Percentiles rank a stretch among this genome's conserved stretches.
Conservation (phyloP, 2,888 invertebrate genomes). For the Serripes groenlandicus region DNA sequence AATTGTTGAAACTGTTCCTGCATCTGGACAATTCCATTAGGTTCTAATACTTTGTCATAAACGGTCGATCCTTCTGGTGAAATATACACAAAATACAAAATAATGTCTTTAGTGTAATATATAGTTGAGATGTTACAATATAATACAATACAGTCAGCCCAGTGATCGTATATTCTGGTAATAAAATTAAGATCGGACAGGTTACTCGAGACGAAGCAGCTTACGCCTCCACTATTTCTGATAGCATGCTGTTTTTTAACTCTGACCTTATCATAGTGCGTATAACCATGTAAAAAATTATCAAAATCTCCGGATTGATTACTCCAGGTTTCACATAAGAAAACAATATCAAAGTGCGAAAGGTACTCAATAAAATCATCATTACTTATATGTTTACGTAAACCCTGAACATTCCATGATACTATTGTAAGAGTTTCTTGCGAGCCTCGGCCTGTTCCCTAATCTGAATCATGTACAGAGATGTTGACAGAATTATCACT, state of each 20-base stretch:
- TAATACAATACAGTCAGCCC: slow-evolving; percentile 9
- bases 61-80: no score
- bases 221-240: slow-evolving; percentile 20
- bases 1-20: no score
- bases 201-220: slow-evolving; percentile 12
- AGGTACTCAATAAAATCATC: background rate
- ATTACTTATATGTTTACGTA: slow-evolving; percentile 8
- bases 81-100: no score
- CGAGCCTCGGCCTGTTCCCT: slow-evolving; percentile 11
- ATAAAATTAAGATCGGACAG: no score
- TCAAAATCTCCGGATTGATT: slow-evolving; percentile 25
- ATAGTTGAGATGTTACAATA: no score
- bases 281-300: slow-evolving; percentile 11
- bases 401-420: background rate
- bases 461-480: background rate
- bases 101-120: no score
- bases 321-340: slow-evolving; percentile 31
- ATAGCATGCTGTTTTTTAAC: background rate
- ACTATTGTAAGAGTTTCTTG: background rate
- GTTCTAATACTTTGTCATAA: no score
- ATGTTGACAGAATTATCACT: background rate
- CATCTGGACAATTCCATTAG: no score
- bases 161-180: no score
- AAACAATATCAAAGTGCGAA: slow-evolving; percentile 27
- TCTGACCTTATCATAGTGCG: slow-evolving; percentile 22